Evolutionary conservation across 1,140 invertebrate genomes (phyloP).

Genomic region (Bacillus rossius): DNA sequence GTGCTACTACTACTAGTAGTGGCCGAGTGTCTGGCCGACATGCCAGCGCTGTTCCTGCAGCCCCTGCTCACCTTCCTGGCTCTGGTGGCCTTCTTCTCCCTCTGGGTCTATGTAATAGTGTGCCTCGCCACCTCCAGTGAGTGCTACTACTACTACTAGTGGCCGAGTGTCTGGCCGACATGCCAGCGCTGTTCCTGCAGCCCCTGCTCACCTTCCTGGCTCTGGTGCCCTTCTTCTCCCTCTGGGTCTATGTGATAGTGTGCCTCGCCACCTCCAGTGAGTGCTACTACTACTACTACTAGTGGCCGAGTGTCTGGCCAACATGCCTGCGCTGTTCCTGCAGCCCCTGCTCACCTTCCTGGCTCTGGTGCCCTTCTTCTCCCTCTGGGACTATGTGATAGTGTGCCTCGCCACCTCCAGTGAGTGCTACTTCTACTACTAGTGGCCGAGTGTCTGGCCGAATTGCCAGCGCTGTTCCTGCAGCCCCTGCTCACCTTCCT

Average conservation of each 20-base stretch:
- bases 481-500: constrained; percentile 85
- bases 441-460: too few relatives aligned
- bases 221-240: constrained; percentile 71
- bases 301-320: too few relatives aligned
- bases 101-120: constrained; percentile 77
- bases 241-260: constrained; percentile 77
- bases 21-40: too few relatives aligned
- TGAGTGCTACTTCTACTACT: too few relatives aligned
- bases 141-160: too few relatives aligned
- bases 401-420: constrained; percentile 62
- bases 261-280: constrained; percentile 65
- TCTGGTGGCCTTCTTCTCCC: constrained; percentile 71
- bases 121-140: constrained; percentile 65
- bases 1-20: too few relatives aligned
- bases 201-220: constrained; percentile 80
- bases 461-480: constrained; percentile 77
- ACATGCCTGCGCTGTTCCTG: constrained; percentile 78
- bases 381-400: constrained; percentile 80
- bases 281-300: too few relatives aligned
- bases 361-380: constrained; percentile 69
- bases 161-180: too few relatives aligned
- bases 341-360: constrained; percentile 85
- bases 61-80: constrained; percentile 80
- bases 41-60: constrained; percentile 83
- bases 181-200: constrained; percentile 83